Evolutionary conservation across 2,888 invertebrate species (phyloP).

Genomic region (Xiphydria camelus): DNA sequence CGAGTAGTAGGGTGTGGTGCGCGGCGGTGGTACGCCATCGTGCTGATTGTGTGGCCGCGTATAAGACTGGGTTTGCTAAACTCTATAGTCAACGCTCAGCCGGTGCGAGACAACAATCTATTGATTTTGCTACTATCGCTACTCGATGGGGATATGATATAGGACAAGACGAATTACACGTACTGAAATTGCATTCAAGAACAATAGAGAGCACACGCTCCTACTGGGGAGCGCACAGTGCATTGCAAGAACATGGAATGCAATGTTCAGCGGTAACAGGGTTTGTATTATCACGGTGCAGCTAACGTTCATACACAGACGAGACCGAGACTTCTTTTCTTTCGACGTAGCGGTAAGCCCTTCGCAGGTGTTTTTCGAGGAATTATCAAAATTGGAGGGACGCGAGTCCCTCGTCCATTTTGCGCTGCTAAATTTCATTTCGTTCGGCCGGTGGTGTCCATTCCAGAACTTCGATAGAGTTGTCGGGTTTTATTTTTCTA

Average conservation of each 20-base stretch:
- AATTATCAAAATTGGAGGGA: no score
- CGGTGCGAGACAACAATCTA: conserved; percentile 56
- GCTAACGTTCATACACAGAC: conserved; percentile 44
- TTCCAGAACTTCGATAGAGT: no score
- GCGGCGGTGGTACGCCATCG: conserved; percentile 48
- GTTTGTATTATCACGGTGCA: conserved; percentile 56
- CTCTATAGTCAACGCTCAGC: conserved; percentile 53
- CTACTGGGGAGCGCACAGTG: conserved; percentile 30
- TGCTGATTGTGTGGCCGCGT: conserved; percentile 51
- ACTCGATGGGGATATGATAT: conserved; percentile 49
- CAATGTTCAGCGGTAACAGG: conserved; percentile 53
- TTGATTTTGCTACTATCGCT: conserved; percentile 58
- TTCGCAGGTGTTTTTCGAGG: no score
- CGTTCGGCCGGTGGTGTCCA: no score
- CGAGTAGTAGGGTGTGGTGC: conserved; percentile 41
- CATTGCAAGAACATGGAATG: conserved; percentile 48
- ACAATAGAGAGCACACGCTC: conserved; percentile 31
- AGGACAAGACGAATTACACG: conserved; percentile 47
- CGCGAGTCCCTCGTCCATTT: no score
- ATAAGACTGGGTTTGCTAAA: conserved; percentile 41
- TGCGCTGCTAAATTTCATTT: no score
- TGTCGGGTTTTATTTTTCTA: no score
- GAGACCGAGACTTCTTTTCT: no score
- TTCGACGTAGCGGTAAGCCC: no score
- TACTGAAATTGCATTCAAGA: conserved; percentile 54